Conservation (phyloP, 2,113 vertebrate species). For the Pseudorasbora parva region DNA sequence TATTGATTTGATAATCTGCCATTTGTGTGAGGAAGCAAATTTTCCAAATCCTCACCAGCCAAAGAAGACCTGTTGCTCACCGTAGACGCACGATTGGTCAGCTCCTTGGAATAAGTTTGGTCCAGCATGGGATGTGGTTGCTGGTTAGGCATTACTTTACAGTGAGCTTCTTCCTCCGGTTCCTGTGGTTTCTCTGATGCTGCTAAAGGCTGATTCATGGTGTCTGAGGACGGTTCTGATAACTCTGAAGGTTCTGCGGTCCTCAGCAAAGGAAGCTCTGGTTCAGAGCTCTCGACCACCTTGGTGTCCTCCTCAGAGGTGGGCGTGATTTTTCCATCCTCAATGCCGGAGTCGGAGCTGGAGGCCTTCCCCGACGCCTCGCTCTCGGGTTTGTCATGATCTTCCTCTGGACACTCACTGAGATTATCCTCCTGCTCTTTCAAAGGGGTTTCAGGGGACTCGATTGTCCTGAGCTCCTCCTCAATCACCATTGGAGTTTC, state of each 20-base stretch:
- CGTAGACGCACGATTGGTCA: not conserved
- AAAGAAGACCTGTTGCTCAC: not conserved
- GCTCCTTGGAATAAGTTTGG: constrained; percentile 1
- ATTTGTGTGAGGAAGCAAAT: constrained; percentile 24
- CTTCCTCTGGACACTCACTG: constrained; percentile 57
- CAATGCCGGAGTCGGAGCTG: constrained; percentile 71
- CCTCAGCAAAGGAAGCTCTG: constrained; percentile 52
- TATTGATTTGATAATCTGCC: constrained; percentile 70
- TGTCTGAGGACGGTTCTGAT: not conserved
- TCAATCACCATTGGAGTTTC: constrained; percentile 27
- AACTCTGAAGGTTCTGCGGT: not conserved
- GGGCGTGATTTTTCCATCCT: constrained; percentile 70
- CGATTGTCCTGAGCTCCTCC: constrained; percentile 26
- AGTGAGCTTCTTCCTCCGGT: not conserved
- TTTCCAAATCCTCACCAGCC: constrained; percentile 63
- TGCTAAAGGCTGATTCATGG: not conserved
- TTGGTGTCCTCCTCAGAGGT: constrained; percentile 74
- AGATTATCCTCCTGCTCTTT: constrained; percentile 55
- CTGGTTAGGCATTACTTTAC: not conserved
- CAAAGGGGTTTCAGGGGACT: constrained; percentile 42
- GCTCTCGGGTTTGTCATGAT: constrained; percentile 72
- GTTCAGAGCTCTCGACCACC: constrained; percentile 62
- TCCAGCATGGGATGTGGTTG: not conserved
- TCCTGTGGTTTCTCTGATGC: constrained; percentile 21
- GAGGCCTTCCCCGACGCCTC: constrained; percentile 70